phyloP scores from a whole-genome alignment of 1,140 invertebrate species.

The Drosophila sp. region DNA sequence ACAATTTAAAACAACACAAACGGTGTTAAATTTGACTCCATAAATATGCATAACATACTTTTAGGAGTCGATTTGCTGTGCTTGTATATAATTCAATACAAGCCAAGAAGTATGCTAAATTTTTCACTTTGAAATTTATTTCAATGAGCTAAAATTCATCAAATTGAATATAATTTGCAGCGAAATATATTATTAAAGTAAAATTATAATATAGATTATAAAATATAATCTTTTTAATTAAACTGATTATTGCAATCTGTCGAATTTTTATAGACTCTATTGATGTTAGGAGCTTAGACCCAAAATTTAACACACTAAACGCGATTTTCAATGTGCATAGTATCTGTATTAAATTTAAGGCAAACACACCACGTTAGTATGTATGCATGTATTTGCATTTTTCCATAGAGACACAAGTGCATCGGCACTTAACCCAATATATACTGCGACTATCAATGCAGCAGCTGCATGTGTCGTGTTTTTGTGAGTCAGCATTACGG shows the following conservation, averaged over 20 bases:
- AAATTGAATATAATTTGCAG: too few species aligned
- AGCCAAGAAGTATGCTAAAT: too few species aligned
- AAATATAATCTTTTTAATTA: neutral
- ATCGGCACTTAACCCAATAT: conserved; percentile 70
- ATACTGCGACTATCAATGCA: conserved; percentile 51
- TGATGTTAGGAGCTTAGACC: conserved; percentile 13
- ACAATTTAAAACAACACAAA: neutral
- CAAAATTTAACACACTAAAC: conserved; percentile 18
- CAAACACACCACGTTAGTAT: conserved; percentile 2
- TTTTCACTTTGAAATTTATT: too few species aligned
- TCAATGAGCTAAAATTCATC: too few species aligned
- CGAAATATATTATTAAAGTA: too few species aligned
- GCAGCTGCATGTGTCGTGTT: conserved; percentile 27
- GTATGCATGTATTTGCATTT: neutral
- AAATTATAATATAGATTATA: neutral
- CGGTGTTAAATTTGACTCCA: neutral
- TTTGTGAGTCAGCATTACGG: conserved; percentile 64
- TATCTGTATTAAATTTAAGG: neutral
- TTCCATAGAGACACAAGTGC: conserved; percentile 25
- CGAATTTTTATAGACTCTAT: neutral
- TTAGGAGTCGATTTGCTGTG: too few species aligned
- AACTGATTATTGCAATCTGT: neutral
- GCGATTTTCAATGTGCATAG: conserved; percentile 7
- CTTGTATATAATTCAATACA: too few species aligned
- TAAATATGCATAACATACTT: too few species aligned